Evolutionary conservation across 2,888 invertebrate genomes (phyloP).

Genomic region (Vannuccia rotundouncinata): DNA sequence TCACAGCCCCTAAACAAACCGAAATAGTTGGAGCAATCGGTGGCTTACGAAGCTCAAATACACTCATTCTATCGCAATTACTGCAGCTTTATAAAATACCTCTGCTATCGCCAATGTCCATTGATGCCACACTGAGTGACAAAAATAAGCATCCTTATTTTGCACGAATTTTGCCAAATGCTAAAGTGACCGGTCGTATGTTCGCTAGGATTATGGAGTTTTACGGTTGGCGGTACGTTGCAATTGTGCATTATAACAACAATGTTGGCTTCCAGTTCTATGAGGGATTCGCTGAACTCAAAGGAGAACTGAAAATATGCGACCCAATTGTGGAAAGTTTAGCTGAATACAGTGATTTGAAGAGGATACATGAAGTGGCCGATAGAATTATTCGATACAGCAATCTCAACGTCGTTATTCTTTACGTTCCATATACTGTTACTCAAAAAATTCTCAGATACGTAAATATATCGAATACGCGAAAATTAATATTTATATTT

Average conservation of each 20-base stretch:
- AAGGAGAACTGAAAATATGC: not conserved
- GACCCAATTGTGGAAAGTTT: not conserved
- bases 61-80: not conserved
- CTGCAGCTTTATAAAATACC: slow-evolving; percentile 18
- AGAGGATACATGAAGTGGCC: not conserved
- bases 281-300: slow-evolving; percentile 1
- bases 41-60: not conserved
- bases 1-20: not conserved
- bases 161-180: slow-evolving; percentile 9
- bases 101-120: slow-evolving; percentile 6
- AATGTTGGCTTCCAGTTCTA: not conserved
- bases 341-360: not conserved
- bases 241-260: not conserved
- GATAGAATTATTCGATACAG: not conserved
- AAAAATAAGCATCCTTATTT: slow-evolving; percentile 17
- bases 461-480: not conserved
- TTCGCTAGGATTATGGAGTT: not conserved
- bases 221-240: not conserved
- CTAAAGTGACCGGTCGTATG: not conserved
- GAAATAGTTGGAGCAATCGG: slow-evolving; percentile 2
- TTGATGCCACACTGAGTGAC: not conserved
- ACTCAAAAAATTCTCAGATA: not conserved
- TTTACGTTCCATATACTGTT: not conserved
- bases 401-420: not conserved
- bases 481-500: not conserved